Evolutionary conservation across 2,888 invertebrate species (phyloP).

Genomic region (Dryobota labecula): DNA sequence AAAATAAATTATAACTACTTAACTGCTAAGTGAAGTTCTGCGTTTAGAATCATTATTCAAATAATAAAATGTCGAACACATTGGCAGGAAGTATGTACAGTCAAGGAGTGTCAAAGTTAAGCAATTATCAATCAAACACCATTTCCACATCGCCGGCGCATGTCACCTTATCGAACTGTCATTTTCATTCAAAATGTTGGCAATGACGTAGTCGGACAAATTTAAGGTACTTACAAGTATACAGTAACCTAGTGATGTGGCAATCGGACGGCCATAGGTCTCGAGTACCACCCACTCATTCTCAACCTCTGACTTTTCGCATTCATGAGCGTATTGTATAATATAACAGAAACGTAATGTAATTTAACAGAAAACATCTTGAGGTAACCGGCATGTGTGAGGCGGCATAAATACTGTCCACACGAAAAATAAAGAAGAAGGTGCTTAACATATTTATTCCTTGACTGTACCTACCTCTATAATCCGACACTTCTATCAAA

Average conservation of each 20-base stretch:
- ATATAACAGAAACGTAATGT: too few relatives aligned
- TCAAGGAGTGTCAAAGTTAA: not conserved
- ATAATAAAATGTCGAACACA: not conserved
- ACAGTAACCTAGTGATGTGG: not conserved
- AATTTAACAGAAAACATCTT: too few relatives aligned
- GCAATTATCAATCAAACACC: not conserved
- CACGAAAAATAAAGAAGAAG: too few relatives aligned
- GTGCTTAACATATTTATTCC: not conserved
- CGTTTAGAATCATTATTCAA: not conserved
- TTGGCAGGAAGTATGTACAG: not conserved
- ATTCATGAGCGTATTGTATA: too few relatives aligned
- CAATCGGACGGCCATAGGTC: too few relatives aligned
- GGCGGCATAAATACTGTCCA: too few relatives aligned
- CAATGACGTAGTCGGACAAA: too few relatives aligned
- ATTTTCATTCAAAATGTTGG: not conserved
- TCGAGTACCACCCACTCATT: too few relatives aligned
- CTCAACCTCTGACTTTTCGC: too few relatives aligned
- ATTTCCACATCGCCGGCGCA: not conserved
- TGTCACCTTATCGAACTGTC: not conserved
- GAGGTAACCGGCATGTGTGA: too few relatives aligned
- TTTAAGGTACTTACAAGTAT: not conserved
- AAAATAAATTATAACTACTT: slow-evolving; percentile 45
- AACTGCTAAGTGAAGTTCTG: slow-evolving; percentile 7
- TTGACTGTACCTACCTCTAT: slow-evolving; percentile 7
- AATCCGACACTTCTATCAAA: not conserved